Evolutionary conservation across 2,888 invertebrate species (phyloP), one percentile per base, ranked within the genome.

Genomic region (Polietes domitor): DNA sequence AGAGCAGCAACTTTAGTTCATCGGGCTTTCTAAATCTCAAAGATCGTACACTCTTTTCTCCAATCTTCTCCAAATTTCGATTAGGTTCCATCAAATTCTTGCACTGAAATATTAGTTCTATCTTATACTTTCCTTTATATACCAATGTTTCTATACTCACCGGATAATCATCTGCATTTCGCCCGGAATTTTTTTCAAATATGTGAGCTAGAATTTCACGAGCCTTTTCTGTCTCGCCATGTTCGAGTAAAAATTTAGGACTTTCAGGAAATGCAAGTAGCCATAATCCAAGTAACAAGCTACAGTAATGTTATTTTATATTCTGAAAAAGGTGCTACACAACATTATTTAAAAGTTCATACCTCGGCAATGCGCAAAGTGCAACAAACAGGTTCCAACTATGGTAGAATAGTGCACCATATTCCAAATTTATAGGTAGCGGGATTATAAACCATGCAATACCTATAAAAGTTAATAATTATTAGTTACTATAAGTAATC

Each of bases 361-460:
- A 92, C 85, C 96, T 96, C 0, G 96, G 96, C 3, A 96, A 86
- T 3, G 95, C 95, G 91, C 96, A 96, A 0, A 96, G 93, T 0
- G 95, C 94, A 43, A 96, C 96, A 91, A 96, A 96, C 90, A 96
- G 93, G 92, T 96, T 96, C 96, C 96, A 96, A 24, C 96, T 96
- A 87, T 95, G 95, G 91, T 95, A 96, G 21, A 94, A 94, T 92
- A 96, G 96, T 70, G 88, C 86, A 1, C 93, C 93, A 37, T 93
- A 93, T 75, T 94, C 93, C 86, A 95, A 94, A 78, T 94, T 93
- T 86, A 95, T 94, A 84, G 94, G 91, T 90, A 96, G 93, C 0
- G 96, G 96, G 89, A 96, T 96, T 90, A 96, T 95, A 55, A 94
- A 93, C 96, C 96, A 96, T 0, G 96, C 96, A 88, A 96, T 95